A percentile compares a stretch with the other conserved stretches of the same genome.
Conservation (phyloP, 2,113 vertebrate species). For the Oncorhynchus masou region DNA sequence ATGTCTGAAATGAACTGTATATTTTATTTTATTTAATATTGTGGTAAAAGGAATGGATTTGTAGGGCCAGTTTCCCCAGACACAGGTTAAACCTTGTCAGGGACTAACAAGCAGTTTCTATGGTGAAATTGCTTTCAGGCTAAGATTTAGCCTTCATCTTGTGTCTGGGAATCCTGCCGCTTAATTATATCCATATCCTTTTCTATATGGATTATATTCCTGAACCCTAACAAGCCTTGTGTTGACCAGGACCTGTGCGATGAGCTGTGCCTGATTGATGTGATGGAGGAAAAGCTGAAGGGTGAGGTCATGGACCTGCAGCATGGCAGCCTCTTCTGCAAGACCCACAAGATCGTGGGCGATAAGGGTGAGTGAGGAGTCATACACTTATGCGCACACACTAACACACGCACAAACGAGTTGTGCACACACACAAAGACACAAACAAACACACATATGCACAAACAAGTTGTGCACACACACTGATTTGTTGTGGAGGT, state of each 20-base stretch:
- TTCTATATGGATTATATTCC: too few relatives aligned
- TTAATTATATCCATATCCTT: too few relatives aligned
- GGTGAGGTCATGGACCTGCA: conserved; percentile 96
- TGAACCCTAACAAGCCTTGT: background rate
- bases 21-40: too few relatives aligned
- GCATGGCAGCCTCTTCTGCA: conserved; percentile 95
- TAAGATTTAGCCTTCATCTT: too few relatives aligned
- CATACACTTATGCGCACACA: background rate
- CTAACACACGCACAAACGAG: background rate
- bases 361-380: conserved; percentile 82
- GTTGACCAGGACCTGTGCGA: conserved; percentile 86
- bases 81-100: too few relatives aligned
- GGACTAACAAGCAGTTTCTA: too few relatives aligned
- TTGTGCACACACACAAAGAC: background rate
- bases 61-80: too few relatives aligned
- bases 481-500: too few relatives aligned
- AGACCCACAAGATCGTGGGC: conserved; percentile 92
- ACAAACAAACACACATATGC: background rate
- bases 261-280: conserved; percentile 94
- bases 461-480: background rate
- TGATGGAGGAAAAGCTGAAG: conserved; percentile 96
- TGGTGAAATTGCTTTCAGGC: too few relatives aligned
- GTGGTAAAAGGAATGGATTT: too few relatives aligned
- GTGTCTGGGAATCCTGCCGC: too few relatives aligned
- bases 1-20: too few relatives aligned